Evolutionary conservation across 1,140 invertebrate genomes (phyloP).

Genomic region (Drosophila pruinosa): DNA sequence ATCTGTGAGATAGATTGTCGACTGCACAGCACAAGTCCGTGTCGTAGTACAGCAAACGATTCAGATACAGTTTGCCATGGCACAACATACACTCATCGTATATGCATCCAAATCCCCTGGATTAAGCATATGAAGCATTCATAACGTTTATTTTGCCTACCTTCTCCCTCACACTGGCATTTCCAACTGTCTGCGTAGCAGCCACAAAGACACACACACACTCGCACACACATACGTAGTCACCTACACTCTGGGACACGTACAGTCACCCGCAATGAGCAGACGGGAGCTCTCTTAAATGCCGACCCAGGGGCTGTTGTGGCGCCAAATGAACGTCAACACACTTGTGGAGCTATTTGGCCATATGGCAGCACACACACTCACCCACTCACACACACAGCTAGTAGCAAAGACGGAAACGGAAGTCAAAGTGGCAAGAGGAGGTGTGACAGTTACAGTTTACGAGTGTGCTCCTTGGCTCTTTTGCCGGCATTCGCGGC

Average conservation of each 20-base stretch:
- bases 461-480: constrained; percentile 14
- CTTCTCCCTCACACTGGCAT: constrained; percentile 14
- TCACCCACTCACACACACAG: neutral
- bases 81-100: constrained; percentile 53
- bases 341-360: constrained; percentile 65
- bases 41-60: constrained; percentile 9
- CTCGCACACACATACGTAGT: neutral
- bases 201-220: neutral
- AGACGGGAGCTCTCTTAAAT: neutral
- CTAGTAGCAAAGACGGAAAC: constrained; percentile 9
- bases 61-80: constrained; percentile 3
- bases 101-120: constrained; percentile 78
- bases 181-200: neutral
- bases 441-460: constrained; percentile 27
- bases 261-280: neutral
- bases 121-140: constrained; percentile 81
- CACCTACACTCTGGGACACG: neutral
- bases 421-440: neutral
- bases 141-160: constrained; percentile 77
- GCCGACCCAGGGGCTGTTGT: neutral
- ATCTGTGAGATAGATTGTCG: constrained; percentile 63
- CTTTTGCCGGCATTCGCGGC: constrained; percentile 44
- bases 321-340: constrained; percentile 45
- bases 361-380: neutral
- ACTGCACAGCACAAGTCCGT: constrained; percentile 2